phyloP scores from a whole-genome alignment of 1,140 invertebrate genomes.

The Chelonus insularis region DNA sequence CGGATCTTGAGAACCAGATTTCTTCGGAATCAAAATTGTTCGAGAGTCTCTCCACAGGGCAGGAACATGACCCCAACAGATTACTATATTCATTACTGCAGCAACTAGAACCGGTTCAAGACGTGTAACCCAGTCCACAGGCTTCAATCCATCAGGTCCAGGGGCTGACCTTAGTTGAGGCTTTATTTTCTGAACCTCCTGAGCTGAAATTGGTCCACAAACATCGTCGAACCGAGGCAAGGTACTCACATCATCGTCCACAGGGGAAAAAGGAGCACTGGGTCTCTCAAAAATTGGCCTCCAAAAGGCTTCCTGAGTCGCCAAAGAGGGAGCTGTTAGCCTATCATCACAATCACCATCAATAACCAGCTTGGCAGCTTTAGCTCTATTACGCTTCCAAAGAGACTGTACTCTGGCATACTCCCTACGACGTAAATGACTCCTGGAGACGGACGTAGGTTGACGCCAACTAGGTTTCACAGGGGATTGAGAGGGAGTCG shows the following conservation, averaged over 20 bases:
- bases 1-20: conserved; percentile 6
- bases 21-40: conserved; percentile 26
- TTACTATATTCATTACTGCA: conserved; percentile 6
- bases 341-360: too few relatives aligned
- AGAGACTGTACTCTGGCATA: conserved; percentile 3
- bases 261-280: too few relatives aligned
- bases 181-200: too few relatives aligned
- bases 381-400: conserved; percentile 11
- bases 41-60: conserved; percentile 1
- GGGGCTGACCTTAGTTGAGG: too few relatives aligned
- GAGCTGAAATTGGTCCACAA: conserved; percentile 21
- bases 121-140: too few relatives aligned
- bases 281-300: conserved; percentile 7
- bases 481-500: too few relatives aligned
- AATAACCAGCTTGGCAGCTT: conserved; percentile 7
- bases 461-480: too few relatives aligned
- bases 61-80: conserved; percentile 1
- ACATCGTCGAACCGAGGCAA: too few relatives aligned
- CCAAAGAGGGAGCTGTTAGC: background rate
- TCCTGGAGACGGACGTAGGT: too few relatives aligned
- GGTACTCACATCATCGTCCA: too few relatives aligned
- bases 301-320: conserved; percentile 2
- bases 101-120: background rate
- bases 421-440: too few relatives aligned
- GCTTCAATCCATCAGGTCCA: too few relatives aligned